phyloP scores from a whole-genome alignment of 1,140 invertebrate species.

The Anastatus disparis region DNA sequence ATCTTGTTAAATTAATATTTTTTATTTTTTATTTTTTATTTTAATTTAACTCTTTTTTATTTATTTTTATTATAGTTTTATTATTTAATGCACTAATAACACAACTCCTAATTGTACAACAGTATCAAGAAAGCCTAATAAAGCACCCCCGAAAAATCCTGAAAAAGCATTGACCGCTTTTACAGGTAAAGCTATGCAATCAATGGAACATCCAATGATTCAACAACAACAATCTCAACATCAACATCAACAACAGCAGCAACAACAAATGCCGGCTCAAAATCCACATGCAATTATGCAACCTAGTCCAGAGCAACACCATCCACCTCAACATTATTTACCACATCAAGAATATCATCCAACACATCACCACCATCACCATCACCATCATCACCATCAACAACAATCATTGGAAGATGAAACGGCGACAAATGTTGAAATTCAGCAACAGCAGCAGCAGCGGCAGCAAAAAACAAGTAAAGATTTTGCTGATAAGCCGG shows the following conservation, averaged over 20 bases:
- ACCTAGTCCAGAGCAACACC: slow-evolving; percentile 9
- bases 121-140: no score
- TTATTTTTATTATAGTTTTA: no score
- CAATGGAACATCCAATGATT: slow-evolving; percentile 30
- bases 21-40: no score
- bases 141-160: not conserved
- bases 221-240: not conserved
- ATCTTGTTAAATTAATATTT: no score
- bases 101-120: no score
- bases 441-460: slow-evolving; percentile 40
- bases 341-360: slow-evolving; percentile 15
- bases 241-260: not conserved
- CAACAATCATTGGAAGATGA: not conserved
- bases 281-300: slow-evolving; percentile 15
- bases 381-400: slow-evolving; percentile 9
- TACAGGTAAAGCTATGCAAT: slow-evolving; percentile 32
- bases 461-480: slow-evolving; percentile 48
- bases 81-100: no score
- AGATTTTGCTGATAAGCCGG: slow-evolving; percentile 61
- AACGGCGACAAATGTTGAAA: not conserved
- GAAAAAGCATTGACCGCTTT: not conserved
- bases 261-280: not conserved
- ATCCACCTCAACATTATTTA: not conserved
- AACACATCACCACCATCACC: slow-evolving; percentile 4
- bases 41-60: no score